Evolutionary conservation across 2,888 invertebrate genomes (phyloP).

Genomic region (Ligdia adustata): DNA sequence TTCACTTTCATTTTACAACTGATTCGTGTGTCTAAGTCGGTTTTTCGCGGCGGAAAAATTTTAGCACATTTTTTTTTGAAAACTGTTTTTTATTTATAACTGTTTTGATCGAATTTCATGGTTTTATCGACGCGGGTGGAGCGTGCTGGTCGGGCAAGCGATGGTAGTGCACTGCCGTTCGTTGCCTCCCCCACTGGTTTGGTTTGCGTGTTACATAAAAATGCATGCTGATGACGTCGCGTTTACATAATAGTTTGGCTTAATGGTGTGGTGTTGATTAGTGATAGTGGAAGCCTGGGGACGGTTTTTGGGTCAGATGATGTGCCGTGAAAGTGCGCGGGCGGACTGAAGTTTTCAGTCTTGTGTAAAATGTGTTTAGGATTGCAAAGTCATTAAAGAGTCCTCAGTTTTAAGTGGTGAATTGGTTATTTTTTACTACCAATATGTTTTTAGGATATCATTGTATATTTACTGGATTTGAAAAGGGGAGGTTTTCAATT

Average conservation of each 20-base stretch:
- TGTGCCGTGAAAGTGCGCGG: conserved; percentile 17
- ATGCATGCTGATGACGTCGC: conserved; percentile 49
- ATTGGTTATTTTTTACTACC: too few relatives aligned
- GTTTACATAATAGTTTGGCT: conserved; percentile 46
- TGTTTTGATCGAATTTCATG: conserved; percentile 44
- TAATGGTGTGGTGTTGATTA: conserved; percentile 39
- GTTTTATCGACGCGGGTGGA: conserved; percentile 36
- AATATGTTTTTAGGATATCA: too few relatives aligned
- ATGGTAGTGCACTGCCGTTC: conserved; percentile 42
- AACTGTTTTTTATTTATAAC: not conserved
- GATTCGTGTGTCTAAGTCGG: conserved; percentile 28
- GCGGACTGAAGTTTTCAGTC: conserved; percentile 8
- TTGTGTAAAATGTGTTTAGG: conserved; percentile 7
- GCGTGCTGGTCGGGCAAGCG: conserved; percentile 42
- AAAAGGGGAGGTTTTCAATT: too few relatives aligned
- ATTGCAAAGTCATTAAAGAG: too few relatives aligned
- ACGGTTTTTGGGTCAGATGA: conserved; percentile 46
- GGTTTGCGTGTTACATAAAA: conserved; percentile 51
- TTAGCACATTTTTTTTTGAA: conserved; percentile 49
- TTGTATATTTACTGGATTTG: too few relatives aligned
- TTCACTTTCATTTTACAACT: conserved; percentile 74
- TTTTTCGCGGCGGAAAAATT: conserved; percentile 35
- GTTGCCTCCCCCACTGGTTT: conserved; percentile 26
- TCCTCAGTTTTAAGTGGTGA: too few relatives aligned
- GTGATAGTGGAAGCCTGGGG: conserved; percentile 49